Conservation (phyloP, 1,140 invertebrate genomes). For the Bactericera cockerelli region DNA sequence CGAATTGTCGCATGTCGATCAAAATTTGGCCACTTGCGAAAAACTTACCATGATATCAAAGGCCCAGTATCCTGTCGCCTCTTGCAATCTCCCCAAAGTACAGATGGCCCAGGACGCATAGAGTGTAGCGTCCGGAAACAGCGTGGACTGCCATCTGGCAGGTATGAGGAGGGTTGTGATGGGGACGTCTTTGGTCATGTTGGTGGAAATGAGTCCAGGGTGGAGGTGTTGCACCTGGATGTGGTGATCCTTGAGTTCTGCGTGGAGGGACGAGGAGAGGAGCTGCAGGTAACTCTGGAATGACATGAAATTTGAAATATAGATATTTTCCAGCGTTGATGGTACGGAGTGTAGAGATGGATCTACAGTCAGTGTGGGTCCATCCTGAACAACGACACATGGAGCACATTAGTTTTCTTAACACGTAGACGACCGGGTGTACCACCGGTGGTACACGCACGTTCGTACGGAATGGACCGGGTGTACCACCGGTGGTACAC, state of each 20-base stretch:
- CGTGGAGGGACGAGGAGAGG: conserved; percentile 58
- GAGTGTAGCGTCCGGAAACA: conserved; percentile 59
- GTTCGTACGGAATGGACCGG: no score
- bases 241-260: conserved; percentile 56
- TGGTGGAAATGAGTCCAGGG: conserved; percentile 75
- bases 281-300: conserved; percentile 50
- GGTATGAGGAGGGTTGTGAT: conserved; percentile 43
- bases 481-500: no score
- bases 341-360: no score
- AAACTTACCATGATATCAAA: conserved; percentile 57
- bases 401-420: no score
- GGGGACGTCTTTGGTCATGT: conserved; percentile 50
- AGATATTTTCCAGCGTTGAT: no score
- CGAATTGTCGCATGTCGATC: no score
- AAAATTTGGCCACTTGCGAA: no score
- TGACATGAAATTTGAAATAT: no score
- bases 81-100: conserved; percentile 57
- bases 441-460: no score
- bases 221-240: conserved; percentile 70
- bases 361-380: no score
- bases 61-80: conserved; percentile 73
- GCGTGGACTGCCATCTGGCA: conserved; percentile 41
- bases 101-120: conserved; percentile 62
- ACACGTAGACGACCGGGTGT: no score
- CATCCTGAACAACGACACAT: no score